Evolutionary conservation across 2,113 vertebrate species (phyloP).

Genomic region (Empidonax traillii): DNA sequence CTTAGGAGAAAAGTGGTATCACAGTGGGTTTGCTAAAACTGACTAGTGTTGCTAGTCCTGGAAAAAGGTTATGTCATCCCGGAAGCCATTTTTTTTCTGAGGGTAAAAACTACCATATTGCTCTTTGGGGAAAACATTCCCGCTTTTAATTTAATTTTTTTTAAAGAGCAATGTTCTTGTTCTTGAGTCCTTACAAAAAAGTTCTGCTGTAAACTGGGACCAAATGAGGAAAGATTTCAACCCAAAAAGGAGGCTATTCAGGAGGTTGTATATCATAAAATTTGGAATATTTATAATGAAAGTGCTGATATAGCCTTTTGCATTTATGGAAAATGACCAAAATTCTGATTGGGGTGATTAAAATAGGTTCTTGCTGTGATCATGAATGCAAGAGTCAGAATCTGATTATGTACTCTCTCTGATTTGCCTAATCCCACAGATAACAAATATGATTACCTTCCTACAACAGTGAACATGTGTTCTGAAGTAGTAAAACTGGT

Average conservation of each 20-base stretch:
- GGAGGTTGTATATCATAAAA: not conserved
- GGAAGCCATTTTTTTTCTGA: not conserved
- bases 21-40: not conserved
- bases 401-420: not conserved
- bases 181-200: not conserved
- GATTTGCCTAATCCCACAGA: slow-evolving; percentile 76
- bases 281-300: not conserved
- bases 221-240: not conserved
- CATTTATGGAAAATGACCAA: not conserved
- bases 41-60: not conserved
- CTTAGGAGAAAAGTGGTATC: not conserved
- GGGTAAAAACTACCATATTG: not conserved
- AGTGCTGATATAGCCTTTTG: not conserved
- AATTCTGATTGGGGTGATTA: not conserved
- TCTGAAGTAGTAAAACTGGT: slow-evolving; percentile 91
- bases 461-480: slow-evolving; percentile 94
- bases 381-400: not conserved
- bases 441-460: slow-evolving; percentile 93
- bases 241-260: not conserved
- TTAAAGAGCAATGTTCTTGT: not conserved
- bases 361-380: not conserved
- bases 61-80: not conserved
- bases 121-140: not conserved
- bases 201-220: not conserved
- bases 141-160: not conserved